Percentiles rank a stretch among this genome's conserved stretches.
Conservation (phyloP, 2,888 invertebrate species). For the Ctena decussata region DNA sequence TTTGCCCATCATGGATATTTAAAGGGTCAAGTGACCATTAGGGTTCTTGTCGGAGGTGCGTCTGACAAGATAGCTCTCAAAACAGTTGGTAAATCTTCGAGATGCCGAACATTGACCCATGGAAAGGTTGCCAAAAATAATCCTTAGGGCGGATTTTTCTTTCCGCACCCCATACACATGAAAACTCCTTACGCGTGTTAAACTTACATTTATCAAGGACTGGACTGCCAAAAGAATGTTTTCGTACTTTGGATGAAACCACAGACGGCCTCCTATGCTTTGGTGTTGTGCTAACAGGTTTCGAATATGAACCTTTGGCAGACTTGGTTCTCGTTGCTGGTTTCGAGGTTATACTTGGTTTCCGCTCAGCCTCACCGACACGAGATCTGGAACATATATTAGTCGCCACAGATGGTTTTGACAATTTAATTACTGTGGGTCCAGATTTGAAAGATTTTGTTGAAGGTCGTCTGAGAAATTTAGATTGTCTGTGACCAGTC, state of each 20-base stretch:
- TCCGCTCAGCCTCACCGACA: neutral
- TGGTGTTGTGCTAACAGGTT: neutral
- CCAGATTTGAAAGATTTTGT: neutral
- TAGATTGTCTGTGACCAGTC: neutral
- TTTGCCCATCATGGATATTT: no score
- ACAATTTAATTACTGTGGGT: neutral
- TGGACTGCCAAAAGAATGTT: conserved; percentile 16
- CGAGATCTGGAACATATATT: neutral
- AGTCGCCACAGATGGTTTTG: neutral
- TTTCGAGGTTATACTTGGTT: neutral
- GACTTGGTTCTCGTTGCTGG: neutral
- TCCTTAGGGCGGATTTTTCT: no score
- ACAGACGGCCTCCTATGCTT: conserved; percentile 26
- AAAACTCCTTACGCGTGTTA: no score
- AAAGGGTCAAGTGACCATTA: no score
- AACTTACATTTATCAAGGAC: neutral
- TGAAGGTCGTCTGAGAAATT: neutral
- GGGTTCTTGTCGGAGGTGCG: no score
- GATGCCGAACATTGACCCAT: no score
- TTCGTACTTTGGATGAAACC: conserved; percentile 50
- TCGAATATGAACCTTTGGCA: neutral
- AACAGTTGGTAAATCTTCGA: no score
- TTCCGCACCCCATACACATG: no score
- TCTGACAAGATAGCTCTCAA: no score
- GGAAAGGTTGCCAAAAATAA: no score